Base-by-base conservation (phyloP, 2,797 vertebrate species). In the Serranus cabrilla region DNA sequence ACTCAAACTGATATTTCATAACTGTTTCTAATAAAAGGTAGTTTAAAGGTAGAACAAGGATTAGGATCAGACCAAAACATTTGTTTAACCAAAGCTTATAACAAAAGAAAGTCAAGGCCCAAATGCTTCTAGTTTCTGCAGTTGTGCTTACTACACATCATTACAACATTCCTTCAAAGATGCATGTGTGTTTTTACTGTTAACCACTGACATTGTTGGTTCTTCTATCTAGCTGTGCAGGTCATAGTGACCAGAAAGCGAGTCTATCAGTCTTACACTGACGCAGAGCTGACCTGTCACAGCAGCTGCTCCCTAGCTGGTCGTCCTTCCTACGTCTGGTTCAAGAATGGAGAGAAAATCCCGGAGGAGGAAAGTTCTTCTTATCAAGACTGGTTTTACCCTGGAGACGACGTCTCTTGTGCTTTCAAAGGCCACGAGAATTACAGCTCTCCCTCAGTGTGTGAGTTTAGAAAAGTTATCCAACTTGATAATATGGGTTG, bases 251-350 rank as follows among this genome's bases (percentile, higher is more conserved):
- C 0, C 37, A 65, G 21, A 52, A 1, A 0, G 14, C 13, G 2
- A 42, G 37, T 27, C 17, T 0, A 31, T 0, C 23, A 20, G 16
- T n/a, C 0, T 69, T 3, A 23, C 14, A 57, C 31, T 0, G 1
- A 47, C 7, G 20, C 54, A 25, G 43, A 57, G 66, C 52, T 68
- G 52, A 18, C 1, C n/a, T 68, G 65, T 47, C 13, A 12, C 9
- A 68, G 52, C 52, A 46, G 65, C 54, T 68, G 63, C 31, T 2
- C n/a, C 46, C 25, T 14, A 47, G 14, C 43, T 9, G 66, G 1
- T 57, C 31, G 1, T 23, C 13, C 7, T 23, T 56, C 65, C 21
- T 68, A 46, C 27, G 14, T 68, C 65, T 68, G 65, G 65, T 68
- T 21, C 27, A 56, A 46, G 27, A 68, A 68, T 13, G 25, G 52